Evolutionary conservation across 2,797 vertebrate species (phyloP).

Genomic region (Dermochelys coriacea): DNA sequence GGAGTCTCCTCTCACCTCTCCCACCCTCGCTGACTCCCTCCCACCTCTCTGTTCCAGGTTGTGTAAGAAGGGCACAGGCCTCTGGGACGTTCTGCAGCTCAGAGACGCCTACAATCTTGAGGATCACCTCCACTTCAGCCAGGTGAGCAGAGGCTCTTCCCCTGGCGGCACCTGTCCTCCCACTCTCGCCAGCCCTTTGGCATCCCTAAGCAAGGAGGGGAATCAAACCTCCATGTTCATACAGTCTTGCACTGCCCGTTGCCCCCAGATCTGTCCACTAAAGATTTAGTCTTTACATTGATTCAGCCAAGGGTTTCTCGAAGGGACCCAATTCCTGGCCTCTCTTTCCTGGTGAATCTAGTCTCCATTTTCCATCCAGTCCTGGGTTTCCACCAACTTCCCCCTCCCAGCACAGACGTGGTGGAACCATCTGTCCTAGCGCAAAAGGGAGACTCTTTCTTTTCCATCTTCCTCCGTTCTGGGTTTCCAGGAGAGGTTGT

Average conservation of each 20-base stretch:
- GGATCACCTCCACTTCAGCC: constrained; percentile 69
- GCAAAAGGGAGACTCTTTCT: not conserved
- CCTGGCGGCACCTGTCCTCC: not conserved
- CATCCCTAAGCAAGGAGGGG: accelerated
- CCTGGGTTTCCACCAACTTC: not conserved
- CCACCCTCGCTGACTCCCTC: constrained; percentile 65
- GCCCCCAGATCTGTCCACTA: not conserved
- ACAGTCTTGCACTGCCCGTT: not conserved
- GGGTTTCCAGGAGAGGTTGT: not conserved
- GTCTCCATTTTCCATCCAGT: not conserved
- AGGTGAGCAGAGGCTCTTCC: constrained; percentile 64
- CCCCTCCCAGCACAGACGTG: not conserved
- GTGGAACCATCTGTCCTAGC: not conserved
- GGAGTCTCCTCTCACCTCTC: constrained; percentile 84
- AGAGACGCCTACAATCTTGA: constrained; percentile 73
- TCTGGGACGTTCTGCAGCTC: constrained; percentile 81
- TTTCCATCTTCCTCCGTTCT: not conserved
- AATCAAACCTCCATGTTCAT: not conserved
- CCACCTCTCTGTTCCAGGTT: constrained; percentile 64
- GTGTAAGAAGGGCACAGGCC: constrained; percentile 73
- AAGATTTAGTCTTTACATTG: not conserved
- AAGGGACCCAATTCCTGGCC: not conserved
- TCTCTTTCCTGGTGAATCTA: not conserved
- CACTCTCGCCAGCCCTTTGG: not conserved
- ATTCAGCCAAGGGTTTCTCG: not conserved